Percentiles rank a stretch among this genome's conserved stretches.
phyloP scores from a whole-genome alignment of 1,140 invertebrate genomes.

The Musca vetustissima region DNA sequence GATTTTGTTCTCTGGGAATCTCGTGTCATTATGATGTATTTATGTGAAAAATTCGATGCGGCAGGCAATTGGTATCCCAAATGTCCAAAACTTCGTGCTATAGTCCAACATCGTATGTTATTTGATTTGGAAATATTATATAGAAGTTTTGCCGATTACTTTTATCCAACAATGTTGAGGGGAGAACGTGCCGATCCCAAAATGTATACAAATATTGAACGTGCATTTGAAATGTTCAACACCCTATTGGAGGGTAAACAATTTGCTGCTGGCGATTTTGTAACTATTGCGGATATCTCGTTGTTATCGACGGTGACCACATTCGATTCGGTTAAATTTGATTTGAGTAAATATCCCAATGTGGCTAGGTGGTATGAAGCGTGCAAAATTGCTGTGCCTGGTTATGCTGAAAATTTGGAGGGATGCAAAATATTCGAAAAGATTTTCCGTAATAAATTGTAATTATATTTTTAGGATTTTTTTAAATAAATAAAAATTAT shows the following conservation, averaged over 20 bases:
- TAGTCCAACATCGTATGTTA: slow-evolving; percentile 71
- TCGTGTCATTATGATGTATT: slow-evolving; percentile 71
- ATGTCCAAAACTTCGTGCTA: slow-evolving; percentile 64
- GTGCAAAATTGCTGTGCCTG: slow-evolving; percentile 67
- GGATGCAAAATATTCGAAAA: slow-evolving; percentile 58
- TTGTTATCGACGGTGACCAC: slow-evolving; percentile 65
- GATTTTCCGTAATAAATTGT: background rate
- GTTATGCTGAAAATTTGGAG: slow-evolving; percentile 71
- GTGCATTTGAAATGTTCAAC: slow-evolving; percentile 63
- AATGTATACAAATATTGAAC: slow-evolving; percentile 64
- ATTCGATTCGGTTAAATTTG: slow-evolving; percentile 65
- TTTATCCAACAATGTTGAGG: slow-evolving; percentile 70
- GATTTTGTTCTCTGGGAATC: slow-evolving; percentile 68
- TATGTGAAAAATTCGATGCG: slow-evolving; percentile 67
- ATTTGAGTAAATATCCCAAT: slow-evolving; percentile 68
- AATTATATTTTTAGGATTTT: no score
- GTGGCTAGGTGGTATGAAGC: slow-evolving; percentile 69
- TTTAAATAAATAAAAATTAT: no score
- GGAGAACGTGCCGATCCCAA: slow-evolving; percentile 63
- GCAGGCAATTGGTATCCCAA: slow-evolving; percentile 68
- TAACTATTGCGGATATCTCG: slow-evolving; percentile 73
- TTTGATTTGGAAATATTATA: slow-evolving; percentile 73
- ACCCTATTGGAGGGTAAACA: no score
- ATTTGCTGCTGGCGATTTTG: slow-evolving; percentile 64
- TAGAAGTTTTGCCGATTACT: slow-evolving; percentile 59